phyloP scores from a whole-genome alignment of 2,113 vertebrate genomes.

The Corythaixoides concolor region DNA sequence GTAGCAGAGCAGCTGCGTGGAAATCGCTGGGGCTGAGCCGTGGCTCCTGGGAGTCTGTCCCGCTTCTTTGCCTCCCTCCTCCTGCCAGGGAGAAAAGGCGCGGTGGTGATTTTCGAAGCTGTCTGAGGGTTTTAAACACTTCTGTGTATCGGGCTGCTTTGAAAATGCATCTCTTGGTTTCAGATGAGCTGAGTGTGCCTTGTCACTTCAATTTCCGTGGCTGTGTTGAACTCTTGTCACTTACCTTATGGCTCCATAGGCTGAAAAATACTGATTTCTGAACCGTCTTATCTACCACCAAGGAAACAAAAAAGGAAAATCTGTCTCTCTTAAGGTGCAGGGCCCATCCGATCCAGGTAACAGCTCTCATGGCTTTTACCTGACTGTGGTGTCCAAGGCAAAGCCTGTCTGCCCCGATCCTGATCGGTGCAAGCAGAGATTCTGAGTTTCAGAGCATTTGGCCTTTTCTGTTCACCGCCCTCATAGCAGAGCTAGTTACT shows the following conservation, averaged over 20 bases:
- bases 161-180: background rate
- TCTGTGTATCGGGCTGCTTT: background rate
- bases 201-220: background rate
- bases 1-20: constrained; percentile 22
- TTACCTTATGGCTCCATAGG: background rate
- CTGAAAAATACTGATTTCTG: background rate
- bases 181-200: fast-evolving
- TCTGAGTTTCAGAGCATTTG: background rate
- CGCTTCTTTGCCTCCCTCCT: background rate
- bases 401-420: background rate
- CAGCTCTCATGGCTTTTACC: background rate
- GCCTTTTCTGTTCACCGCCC: background rate
- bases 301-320: background rate
- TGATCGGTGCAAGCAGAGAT: background rate
- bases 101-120: background rate
- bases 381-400: background rate
- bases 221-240: background rate
- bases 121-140: background rate
- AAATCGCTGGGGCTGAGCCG: background rate
- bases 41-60: constrained; percentile 31
- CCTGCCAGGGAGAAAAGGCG: background rate
- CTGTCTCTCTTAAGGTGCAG: background rate
- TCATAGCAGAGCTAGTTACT: background rate
- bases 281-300: background rate
- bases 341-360: background rate